Conservation (phyloP, 1,140 invertebrate genomes). For the Eupristina koningsbergeri region DNA sequence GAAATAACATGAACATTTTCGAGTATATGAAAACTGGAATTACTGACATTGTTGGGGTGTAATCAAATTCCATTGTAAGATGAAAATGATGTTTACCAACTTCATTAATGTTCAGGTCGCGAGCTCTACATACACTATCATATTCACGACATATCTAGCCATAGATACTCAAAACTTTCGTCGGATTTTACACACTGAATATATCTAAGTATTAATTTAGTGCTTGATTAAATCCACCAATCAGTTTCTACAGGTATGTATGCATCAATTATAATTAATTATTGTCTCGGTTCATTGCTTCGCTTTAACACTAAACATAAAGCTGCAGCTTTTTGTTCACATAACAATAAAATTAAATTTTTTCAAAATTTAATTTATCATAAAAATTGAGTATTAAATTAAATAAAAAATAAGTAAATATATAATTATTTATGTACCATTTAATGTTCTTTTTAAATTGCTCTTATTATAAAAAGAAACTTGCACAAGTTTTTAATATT, state of each 20-base stretch:
- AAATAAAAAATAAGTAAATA: too few species aligned
- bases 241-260: slow-evolving; percentile 29
- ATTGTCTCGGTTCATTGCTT: background rate
- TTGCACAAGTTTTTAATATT: too few species aligned
- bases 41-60: background rate
- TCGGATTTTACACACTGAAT: background rate
- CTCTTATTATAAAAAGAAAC: too few species aligned
- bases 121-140: background rate
- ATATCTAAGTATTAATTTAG: slow-evolving; percentile 46
- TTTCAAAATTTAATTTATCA: too few species aligned
- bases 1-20: background rate
- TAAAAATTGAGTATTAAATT: too few species aligned
- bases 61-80: slow-evolving; percentile 21
- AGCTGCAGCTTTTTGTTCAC: too few species aligned
- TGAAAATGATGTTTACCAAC: slow-evolving; percentile 41
- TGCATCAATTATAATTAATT: background rate
- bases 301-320: background rate
- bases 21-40: background rate
- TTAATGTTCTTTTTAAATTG: too few species aligned
- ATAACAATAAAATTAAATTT: too few species aligned
- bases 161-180: background rate
- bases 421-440: too few species aligned
- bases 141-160: background rate
- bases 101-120: slow-evolving; percentile 38
- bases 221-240: slow-evolving; percentile 36